These are phyloP conservation scores for Helicoverpa armigera DNA, from an alignment of 1,140 invertebrate species.

Conservation along the genomic window DNA sequence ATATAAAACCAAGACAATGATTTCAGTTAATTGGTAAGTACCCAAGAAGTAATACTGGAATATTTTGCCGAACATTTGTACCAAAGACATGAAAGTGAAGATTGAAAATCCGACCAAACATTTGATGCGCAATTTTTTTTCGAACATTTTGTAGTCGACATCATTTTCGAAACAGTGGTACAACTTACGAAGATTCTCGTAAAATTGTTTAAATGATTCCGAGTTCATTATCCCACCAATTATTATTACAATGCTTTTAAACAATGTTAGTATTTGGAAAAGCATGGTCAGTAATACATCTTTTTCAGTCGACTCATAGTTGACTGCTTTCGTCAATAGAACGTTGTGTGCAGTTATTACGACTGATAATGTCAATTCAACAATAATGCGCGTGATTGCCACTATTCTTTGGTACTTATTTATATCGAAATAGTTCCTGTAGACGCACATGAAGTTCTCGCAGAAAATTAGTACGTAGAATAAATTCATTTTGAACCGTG, in stretches of 20 bases:
- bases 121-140: not conserved
- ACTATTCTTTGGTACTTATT: not conserved
- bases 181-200: not conserved
- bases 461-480: not conserved
- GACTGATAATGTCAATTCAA: not conserved
- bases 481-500: slow-evolving; percentile 4
- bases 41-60: not conserved
- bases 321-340: not conserved
- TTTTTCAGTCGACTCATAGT: not conserved
- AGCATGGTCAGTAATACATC: not conserved
- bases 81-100: not conserved
- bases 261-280: not conserved
- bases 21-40: not conserved
- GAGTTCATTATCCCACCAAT: slow-evolving; percentile 4
- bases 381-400: not conserved
- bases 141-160: not conserved
- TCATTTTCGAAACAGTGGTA: slow-evolving; percentile 4
- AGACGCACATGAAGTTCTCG: slow-evolving; percentile 31
- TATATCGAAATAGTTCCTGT: slow-evolving; percentile 10
- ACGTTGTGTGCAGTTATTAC: slow-evolving; percentile 11
- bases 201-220: not conserved
- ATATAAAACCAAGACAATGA: not conserved
- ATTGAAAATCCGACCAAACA: not conserved
- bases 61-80: not conserved
- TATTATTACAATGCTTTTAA: not conserved